Base-by-base conservation (phyloP, 2,888 invertebrate species). In the Agonopterix heracliana region DNA sequence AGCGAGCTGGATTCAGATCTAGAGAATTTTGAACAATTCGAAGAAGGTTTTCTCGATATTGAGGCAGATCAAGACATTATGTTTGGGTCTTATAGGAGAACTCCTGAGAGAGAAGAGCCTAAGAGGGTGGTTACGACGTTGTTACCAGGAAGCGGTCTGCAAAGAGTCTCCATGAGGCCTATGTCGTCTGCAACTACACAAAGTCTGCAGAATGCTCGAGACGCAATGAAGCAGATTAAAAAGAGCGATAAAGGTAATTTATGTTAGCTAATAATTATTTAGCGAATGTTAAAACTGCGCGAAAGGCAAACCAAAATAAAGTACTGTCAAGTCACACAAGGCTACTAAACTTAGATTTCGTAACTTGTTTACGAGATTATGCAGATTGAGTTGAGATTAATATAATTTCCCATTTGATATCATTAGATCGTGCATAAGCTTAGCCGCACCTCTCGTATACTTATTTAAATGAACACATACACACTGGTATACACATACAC, bases 101-200 rank as follows among this genome's bases (percentile, higher is more conserved):
- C 74, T 46, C 74, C 80, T n/a, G 81, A 82, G 11, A 71, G 66
- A 54, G 81, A 82, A 0, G 76, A 78, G 46, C 84, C 87, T 0
- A 81, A 72, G 53, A 74, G 76, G 57, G 87, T 87, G 1, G 64
- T 83, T 43, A 73, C 89, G 0, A 64, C 82, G 0, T 56, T 89
- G 46, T 59, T 89, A 13, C 86, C 85, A 0, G 89, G 89, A 7
- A 87, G 85, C 57, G 87, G 89, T 3, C 64, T 89, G 26, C 89
- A 89, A 50, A 78, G 73, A 54, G 75, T 87, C 3, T 69, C 75
- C 8, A 63, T 86, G 9, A 74, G 80, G 61, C 84, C 88, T 1
- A 68, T 88, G 41, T 60, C 78, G 4, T 63, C 74, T 1, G 63
- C 68, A 2, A 64, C 71, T 26, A 69, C 74, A 5, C 78, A 79